Conservation (phyloP, 2,113 vertebrate genomes). For the Ictalurus furcatus region DNA sequence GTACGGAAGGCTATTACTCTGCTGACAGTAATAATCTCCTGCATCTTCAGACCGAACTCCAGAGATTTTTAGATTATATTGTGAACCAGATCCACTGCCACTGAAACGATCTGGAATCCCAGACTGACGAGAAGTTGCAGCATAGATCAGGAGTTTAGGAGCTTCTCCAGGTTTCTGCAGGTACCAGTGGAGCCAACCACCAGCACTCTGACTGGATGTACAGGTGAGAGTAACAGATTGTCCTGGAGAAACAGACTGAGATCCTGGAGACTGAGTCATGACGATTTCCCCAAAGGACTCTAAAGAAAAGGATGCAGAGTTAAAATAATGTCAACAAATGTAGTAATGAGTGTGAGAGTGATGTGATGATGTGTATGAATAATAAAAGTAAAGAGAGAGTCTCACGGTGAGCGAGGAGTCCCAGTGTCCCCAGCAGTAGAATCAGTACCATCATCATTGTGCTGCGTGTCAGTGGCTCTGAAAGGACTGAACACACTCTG, state of each 20-base stretch:
- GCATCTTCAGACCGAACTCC: neutral
- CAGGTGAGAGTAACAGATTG: too few relatives aligned
- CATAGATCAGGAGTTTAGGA: neutral
- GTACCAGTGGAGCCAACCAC: too few relatives aligned
- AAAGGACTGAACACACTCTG: slow-evolving; percentile 38
- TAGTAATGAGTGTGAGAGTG: slow-evolving; percentile 4
- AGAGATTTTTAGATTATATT: neutral
- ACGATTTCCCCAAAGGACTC: too few relatives aligned
- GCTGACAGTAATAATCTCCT: slow-evolving; percentile 20
- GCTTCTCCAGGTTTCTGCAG: slow-evolving; percentile 8
- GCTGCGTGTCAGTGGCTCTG: slow-evolving; percentile 44
- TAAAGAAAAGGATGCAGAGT: slow-evolving; percentile 8
- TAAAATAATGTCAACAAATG: neutral
- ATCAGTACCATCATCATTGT: slow-evolving; percentile 36
- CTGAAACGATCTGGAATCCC: slow-evolving; percentile 10
- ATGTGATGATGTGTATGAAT: neutral
- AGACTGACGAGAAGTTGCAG: neutral
- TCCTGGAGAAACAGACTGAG: too few relatives aligned
- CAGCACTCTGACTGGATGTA: too few relatives aligned
- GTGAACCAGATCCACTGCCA: neutral
- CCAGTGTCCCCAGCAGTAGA: slow-evolving; percentile 31
- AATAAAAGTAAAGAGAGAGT: slow-evolving; percentile 3
- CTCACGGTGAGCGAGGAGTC: slow-evolving; percentile 37
- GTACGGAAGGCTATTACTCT: neutral
- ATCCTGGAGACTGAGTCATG: too few relatives aligned